Evolutionary conservation across 2,113 vertebrate species (phyloP).

Genomic region (Pangasianodon gigas): DNA sequence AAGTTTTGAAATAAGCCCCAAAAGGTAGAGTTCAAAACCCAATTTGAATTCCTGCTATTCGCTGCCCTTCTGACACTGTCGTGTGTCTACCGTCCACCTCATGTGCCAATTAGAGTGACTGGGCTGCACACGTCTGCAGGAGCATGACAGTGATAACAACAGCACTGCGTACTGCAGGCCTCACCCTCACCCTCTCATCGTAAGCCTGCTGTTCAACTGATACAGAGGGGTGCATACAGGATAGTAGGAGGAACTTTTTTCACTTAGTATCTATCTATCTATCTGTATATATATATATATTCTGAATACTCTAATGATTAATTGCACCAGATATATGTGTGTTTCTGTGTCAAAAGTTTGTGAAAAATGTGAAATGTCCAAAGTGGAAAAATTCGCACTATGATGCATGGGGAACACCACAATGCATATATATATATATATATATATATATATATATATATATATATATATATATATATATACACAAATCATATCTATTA

Average conservation of each 20-base stretch:
- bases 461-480: too few species aligned
- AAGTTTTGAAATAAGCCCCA: not conserved
- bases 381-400: too few species aligned
- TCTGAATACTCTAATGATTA: too few species aligned
- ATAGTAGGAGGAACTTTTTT: not conserved
- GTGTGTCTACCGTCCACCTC: constrained; percentile 28
- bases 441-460: too few species aligned
- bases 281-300: too few species aligned
- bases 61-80: constrained; percentile 30
- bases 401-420: too few species aligned
- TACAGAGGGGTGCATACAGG: not conserved
- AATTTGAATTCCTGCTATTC: constrained; percentile 29
- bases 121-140: not conserved
- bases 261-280: too few species aligned
- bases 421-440: too few species aligned
- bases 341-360: too few species aligned
- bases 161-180: constrained; percentile 22
- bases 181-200: constrained; percentile 10
- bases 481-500: too few species aligned
- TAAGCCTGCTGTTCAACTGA: constrained; percentile 17
- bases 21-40: not conserved
- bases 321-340: too few species aligned
- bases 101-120: constrained; percentile 48
- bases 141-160: constrained; percentile 23
- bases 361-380: not conserved